Conservation (phyloP, 2,797 vertebrate genomes). For the Squalus acanthias region DNA sequence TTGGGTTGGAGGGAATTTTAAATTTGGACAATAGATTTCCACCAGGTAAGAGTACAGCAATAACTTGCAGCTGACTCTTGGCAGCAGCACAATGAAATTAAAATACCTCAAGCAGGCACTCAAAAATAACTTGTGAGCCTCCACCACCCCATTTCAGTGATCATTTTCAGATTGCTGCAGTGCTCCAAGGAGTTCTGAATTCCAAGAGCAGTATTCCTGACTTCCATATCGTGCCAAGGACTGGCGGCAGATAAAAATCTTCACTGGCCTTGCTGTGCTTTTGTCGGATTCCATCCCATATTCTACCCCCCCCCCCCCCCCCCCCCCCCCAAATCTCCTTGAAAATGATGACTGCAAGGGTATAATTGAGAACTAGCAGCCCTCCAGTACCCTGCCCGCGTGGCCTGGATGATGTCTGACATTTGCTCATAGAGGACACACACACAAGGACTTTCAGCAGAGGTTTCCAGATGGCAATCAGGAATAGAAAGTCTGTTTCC, state of each 20-base stretch:
- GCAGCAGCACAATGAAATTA: not conserved
- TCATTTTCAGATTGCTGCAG: not conserved
- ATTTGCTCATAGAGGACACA: not conserved
- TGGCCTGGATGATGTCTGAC: not conserved
- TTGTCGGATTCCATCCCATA: not conserved
- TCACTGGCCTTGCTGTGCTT: not conserved
- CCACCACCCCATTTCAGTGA: not conserved
- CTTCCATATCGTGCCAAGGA: not conserved
- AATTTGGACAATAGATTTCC: not conserved
- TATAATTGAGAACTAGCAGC: not conserved
- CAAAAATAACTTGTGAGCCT: not conserved
- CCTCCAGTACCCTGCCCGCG: not conserved
- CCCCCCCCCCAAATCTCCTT: not conserved
- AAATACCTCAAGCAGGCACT: not conserved
- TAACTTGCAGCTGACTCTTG: not conserved
- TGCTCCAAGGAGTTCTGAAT: not conserved
- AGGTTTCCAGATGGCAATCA: not conserved
- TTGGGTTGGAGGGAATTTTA: not conserved
- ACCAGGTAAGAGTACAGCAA: not conserved
- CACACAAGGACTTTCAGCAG: not conserved
- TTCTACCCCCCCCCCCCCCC: not conserved
- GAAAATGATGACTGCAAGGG: not conserved
- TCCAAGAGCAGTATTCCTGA: not conserved
- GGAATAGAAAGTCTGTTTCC: not conserved
- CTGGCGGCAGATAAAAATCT: not conserved